Percentiles rank a stretch among this genome's conserved stretches.
Evolutionary conservation across 1,140 invertebrate species (phyloP).

Genomic region (Brachionus calyciflorus): DNA sequence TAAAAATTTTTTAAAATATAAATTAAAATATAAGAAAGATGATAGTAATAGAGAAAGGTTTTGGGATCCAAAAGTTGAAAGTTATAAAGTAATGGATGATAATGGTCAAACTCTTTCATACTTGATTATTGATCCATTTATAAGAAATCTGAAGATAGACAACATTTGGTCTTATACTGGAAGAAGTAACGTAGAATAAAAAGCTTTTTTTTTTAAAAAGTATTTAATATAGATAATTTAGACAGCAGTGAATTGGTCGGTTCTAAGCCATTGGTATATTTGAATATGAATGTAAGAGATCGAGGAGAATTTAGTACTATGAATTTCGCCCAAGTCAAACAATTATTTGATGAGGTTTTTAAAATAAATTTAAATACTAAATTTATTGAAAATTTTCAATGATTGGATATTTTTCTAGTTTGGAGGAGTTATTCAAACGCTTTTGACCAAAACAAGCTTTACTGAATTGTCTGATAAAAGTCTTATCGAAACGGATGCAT

Average conservation of each 20-base stretch:
- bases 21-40: background rate
- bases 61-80: slow-evolving; percentile 18
- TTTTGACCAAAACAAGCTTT: slow-evolving; percentile 25
- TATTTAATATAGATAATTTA: background rate
- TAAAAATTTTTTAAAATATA: background rate
- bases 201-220: background rate
- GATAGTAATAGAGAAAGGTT: background rate
- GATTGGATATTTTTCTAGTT: background rate
- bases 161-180: slow-evolving; percentile 43
- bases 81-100: background rate
- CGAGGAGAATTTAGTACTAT: background rate
- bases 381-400: background rate
- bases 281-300: slow-evolving; percentile 35
- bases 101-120: slow-evolving; percentile 1
- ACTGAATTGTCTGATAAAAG: slow-evolving; percentile 18
- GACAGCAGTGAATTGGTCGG: background rate
- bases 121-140: slow-evolving; percentile 24
- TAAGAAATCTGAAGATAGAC: slow-evolving; percentile 14
- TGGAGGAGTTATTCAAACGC: slow-evolving; percentile 27
- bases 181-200: background rate
- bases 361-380: background rate
- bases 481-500: slow-evolving; percentile 9
- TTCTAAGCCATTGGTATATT: slow-evolving; percentile 25
- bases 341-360: slow-evolving; percentile 31
- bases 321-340: slow-evolving; percentile 7